Evolutionary conservation across 2,888 invertebrate species (phyloP).

Genomic region (Subacronicta megacephala): DNA sequence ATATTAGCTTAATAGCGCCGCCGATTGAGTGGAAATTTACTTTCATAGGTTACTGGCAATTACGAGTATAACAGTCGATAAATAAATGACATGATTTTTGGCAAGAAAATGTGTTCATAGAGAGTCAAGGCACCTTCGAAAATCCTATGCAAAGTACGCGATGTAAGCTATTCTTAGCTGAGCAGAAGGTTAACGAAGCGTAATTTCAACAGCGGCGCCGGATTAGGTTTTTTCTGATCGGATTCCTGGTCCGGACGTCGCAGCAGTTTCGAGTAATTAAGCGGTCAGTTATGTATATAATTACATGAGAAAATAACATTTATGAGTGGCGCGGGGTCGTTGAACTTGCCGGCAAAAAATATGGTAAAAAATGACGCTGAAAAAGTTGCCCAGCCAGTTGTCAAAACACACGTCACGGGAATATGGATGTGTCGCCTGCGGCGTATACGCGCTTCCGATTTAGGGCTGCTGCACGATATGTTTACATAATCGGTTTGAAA

Average conservation of each 20-base stretch:
- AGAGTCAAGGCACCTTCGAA: slow-evolving; percentile 73
- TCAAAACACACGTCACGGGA: slow-evolving; percentile 87
- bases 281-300: slow-evolving; percentile 81
- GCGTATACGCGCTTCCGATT: slow-evolving; percentile 60
- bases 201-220: slow-evolving; percentile 76
- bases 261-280: slow-evolving; percentile 84
- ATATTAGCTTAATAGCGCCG: slow-evolving; percentile 41
- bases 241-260: slow-evolving; percentile 71
- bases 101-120: slow-evolving; percentile 78
- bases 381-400: slow-evolving; percentile 75
- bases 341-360: slow-evolving; percentile 71
- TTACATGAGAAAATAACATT: slow-evolving; percentile 83
- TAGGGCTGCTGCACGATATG: slow-evolving; percentile 58
- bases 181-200: slow-evolving; percentile 75
- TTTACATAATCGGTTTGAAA: not conserved
- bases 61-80: slow-evolving; percentile 58
- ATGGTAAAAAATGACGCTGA: slow-evolving; percentile 71
- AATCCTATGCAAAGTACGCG: slow-evolving; percentile 61
- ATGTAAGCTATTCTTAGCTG: slow-evolving; percentile 64
- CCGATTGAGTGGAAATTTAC: slow-evolving; percentile 39
- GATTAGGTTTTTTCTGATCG: slow-evolving; percentile 76
- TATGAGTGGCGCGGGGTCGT: slow-evolving; percentile 73
- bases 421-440: slow-evolving; percentile 84
- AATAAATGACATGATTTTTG: slow-evolving; percentile 71
- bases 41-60: slow-evolving; percentile 45